These are phyloP conservation scores for Teleiodes luculella DNA, from an alignment of 2,888 invertebrate genomes.

Conservation along the genomic window DNA sequence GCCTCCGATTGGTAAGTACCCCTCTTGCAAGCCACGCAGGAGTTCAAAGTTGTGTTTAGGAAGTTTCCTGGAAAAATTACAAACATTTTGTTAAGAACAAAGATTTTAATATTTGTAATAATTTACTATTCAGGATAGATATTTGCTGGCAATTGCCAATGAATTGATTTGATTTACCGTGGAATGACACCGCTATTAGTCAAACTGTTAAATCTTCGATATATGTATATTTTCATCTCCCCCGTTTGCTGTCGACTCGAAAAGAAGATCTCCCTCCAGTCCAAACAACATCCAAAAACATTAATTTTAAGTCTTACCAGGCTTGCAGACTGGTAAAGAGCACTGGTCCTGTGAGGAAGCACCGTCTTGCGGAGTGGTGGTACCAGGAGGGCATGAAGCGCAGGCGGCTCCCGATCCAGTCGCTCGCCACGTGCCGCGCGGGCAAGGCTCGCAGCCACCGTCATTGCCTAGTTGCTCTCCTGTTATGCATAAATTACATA, in stretches of 20 bases:
- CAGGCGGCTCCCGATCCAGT: slow-evolving; percentile 94
- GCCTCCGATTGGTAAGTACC: slow-evolving; percentile 94
- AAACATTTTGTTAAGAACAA: too few species aligned
- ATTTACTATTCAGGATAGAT: too few species aligned
- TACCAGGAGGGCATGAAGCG: slow-evolving; percentile 90
- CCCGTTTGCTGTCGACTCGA: too few species aligned
- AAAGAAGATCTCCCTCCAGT: too few species aligned
- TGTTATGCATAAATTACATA: too few species aligned
- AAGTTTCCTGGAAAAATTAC: slow-evolving; percentile 87
- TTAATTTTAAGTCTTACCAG: slow-evolving; percentile 70
- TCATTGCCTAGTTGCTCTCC: slow-evolving; percentile 91
- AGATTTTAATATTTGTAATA: too few species aligned
- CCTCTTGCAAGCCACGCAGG: slow-evolving; percentile 91
- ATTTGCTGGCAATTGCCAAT: too few species aligned
- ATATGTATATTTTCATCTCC: too few species aligned
- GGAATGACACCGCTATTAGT: too few species aligned
- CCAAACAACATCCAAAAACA: too few species aligned
- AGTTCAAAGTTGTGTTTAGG: slow-evolving; percentile 90
- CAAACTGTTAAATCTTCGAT: too few species aligned
- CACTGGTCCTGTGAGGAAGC: slow-evolving; percentile 93
- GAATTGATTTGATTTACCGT: too few species aligned
- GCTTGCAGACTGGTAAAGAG: slow-evolving; percentile 91
- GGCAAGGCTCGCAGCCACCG: slow-evolving; percentile 95
- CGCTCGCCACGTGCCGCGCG: slow-evolving; percentile 90
- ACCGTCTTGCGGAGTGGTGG: slow-evolving; percentile 92